Conservation (phyloP, 1,140 invertebrate species). For the Drosophila subpulchrella region DNA sequence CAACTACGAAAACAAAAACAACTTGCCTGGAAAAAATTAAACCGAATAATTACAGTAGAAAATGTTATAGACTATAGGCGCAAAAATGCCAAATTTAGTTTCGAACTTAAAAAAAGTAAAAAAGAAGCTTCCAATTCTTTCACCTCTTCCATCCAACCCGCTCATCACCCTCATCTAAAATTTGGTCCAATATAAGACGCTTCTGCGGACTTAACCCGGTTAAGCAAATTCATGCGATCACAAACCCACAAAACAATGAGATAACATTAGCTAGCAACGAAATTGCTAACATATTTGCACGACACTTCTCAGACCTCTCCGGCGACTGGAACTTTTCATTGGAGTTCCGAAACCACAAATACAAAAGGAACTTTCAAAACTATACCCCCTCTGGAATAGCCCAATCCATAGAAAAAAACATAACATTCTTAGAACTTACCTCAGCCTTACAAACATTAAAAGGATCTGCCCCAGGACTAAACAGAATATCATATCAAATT, state of each 20-base stretch:
- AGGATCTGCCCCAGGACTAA: not conserved
- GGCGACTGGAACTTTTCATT: conserved; percentile 2
- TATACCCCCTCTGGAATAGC: not conserved
- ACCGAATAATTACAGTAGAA: not conserved
- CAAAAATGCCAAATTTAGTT: conserved; percentile 9
- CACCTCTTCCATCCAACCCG: conserved; percentile 5
- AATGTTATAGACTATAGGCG: conserved; percentile 17
- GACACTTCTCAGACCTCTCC: too few species aligned
- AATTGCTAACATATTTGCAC: too few species aligned
- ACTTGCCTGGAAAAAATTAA: conserved; percentile 11
- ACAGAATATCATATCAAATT: conserved; percentile 12
- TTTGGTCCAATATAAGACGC: too few species aligned
- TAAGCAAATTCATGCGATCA: conserved; percentile 1
- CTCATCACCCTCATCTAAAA: not conserved
- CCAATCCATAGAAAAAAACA: not conserved
- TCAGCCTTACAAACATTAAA: conserved; percentile 6
- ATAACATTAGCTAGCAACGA: too few species aligned
- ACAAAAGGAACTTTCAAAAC: not conserved
- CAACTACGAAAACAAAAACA: too few species aligned
- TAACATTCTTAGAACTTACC: not conserved
- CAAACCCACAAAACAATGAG: too few species aligned
- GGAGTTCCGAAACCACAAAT: conserved; percentile 5
- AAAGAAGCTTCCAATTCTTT: conserved; percentile 8
- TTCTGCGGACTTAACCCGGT: conserved; percentile 11
- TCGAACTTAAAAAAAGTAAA: conserved; percentile 10